Evolutionary conservation across 2,113 vertebrate species (phyloP).

Genomic region (Muntiacus reevesi): DNA sequence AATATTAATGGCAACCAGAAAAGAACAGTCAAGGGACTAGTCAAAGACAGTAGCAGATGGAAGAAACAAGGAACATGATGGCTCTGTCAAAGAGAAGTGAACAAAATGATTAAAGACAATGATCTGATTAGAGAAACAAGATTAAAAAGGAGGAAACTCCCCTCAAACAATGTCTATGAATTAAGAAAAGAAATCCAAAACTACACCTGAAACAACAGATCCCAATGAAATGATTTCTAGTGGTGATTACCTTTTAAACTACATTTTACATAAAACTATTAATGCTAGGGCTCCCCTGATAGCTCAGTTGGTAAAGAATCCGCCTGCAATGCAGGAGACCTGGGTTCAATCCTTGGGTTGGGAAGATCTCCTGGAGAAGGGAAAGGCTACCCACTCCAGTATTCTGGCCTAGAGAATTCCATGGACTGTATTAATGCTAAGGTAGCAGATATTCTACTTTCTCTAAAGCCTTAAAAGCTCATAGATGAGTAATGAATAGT

Average conservation of each 20-base stretch:
- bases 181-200: not conserved
- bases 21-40: not conserved
- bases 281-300: not conserved
- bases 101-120: not conserved
- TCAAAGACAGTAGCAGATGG: not conserved
- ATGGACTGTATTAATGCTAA: not conserved
- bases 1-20: not conserved
- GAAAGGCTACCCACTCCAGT: not conserved
- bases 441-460: not conserved
- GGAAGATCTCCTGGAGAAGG: not conserved
- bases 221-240: not conserved
- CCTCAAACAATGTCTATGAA: not conserved
- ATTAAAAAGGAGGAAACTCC: not conserved
- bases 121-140: not conserved
- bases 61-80: not conserved
- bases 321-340: not conserved
- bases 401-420: not conserved
- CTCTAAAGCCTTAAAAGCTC: not conserved
- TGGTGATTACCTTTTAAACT: not conserved
- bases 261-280: not conserved
- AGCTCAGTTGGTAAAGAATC: not conserved
- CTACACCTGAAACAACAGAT: not conserved
- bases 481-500: not conserved
- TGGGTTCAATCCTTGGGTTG: not conserved
- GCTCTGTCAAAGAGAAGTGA: not conserved